Conservation (phyloP, 2,113 vertebrate genomes). For the Hystrix cristata region DNA sequence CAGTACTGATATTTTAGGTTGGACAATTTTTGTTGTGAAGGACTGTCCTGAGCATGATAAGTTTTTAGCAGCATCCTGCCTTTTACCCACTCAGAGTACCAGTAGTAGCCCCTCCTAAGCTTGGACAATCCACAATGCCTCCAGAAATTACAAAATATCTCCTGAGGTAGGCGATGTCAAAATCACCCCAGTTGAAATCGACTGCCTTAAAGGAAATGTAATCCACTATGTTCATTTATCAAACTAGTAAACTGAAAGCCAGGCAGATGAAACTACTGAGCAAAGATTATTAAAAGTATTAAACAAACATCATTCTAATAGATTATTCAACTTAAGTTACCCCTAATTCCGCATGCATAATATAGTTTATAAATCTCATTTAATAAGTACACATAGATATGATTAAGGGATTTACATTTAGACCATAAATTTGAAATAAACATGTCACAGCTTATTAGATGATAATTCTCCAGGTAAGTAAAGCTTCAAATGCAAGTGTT, state of each 20-base stretch:
- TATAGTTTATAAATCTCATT: slow-evolving; percentile 45
- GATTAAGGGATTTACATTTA: not conserved
- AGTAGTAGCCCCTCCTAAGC: not conserved
- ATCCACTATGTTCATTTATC: not conserved
- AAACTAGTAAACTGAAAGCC: slow-evolving; percentile 51
- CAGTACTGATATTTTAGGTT: not conserved
- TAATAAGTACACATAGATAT: not conserved
- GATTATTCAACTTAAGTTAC: slow-evolving; percentile 34
- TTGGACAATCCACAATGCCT: not conserved
- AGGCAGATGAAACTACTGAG: not conserved
- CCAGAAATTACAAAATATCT: slow-evolving; percentile 12
- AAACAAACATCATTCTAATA: not conserved
- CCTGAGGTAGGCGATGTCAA: not conserved
- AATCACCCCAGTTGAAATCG: not conserved
- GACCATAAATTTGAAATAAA: slow-evolving; percentile 32
- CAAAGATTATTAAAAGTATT: slow-evolving; percentile 9
- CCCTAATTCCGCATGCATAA: not conserved
- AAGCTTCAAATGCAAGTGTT: slow-evolving; percentile 35
- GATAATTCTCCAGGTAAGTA: not conserved
- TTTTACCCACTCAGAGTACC: not conserved
- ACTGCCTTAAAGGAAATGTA: not conserved
- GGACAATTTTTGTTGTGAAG: not conserved
- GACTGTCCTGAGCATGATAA: not conserved
- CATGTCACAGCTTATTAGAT: not conserved
- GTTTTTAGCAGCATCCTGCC: not conserved